A percentile compares a stretch with the other conserved stretches of the same genome.
Evolutionary conservation across 2,113 vertebrate genomes (phyloP).

Genomic region (Heptranchias perlo): DNA sequence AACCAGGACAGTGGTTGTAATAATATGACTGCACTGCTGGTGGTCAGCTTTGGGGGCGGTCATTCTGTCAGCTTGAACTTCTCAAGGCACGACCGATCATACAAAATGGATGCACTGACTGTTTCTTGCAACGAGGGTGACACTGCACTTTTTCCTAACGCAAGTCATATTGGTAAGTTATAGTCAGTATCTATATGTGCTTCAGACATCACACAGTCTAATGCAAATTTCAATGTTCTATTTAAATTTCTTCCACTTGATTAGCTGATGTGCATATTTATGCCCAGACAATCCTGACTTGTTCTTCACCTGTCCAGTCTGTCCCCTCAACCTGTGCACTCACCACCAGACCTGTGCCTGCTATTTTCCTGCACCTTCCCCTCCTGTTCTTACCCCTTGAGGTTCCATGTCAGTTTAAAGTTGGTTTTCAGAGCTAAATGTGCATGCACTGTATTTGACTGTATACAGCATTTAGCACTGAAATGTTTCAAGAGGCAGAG

Average conservation of each 20-base stretch:
- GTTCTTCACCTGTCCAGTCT: not conserved
- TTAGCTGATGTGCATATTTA: not conserved
- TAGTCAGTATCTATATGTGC: not conserved
- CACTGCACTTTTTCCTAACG: not conserved
- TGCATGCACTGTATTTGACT: not conserved
- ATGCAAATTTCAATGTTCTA: not conserved
- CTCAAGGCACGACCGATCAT: not conserved
- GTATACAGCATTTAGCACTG: no score
- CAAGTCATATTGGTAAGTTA: not conserved
- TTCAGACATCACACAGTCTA: not conserved
- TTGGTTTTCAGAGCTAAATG: no score
- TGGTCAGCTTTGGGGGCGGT: conserved; percentile 25
- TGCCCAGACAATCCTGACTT: not conserved
- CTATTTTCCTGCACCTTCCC: not conserved
- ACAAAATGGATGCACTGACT: not conserved
- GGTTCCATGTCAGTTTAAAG: not conserved
- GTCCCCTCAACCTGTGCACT: not conserved
- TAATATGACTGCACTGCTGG: not conserved
- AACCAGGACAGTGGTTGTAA: not conserved
- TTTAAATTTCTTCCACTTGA: not conserved
- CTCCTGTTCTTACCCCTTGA: not conserved
- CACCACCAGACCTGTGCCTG: not conserved
- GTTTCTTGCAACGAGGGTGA: not conserved
- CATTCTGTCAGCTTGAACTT: conserved; percentile 38
- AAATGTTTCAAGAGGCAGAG: no score